These are phyloP conservation scores for Epinephelus coioides DNA, from an alignment of 2,797 vertebrate species.

Conservation along the genomic window DNA sequence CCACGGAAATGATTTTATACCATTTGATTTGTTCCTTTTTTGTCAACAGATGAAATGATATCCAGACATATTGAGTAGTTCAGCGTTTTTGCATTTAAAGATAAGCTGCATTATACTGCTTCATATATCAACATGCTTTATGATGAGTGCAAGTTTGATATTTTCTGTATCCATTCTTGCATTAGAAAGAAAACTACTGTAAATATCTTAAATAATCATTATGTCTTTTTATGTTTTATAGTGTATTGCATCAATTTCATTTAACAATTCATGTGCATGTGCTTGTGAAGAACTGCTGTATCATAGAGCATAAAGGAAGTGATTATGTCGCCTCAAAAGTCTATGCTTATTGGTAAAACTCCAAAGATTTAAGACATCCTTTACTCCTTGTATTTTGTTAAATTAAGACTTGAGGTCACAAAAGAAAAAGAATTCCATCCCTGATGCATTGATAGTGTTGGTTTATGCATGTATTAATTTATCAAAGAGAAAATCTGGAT, in stretches of 20 bases:
- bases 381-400: too few species aligned
- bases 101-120: background rate
- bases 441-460: background rate
- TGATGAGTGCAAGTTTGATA: background rate
- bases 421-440: accelerated
- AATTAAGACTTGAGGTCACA: background rate
- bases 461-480: background rate
- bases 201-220: background rate
- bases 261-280: background rate
- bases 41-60: constrained; percentile 36
- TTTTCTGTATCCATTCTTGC: background rate
- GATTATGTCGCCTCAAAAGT: background rate
- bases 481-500: background rate
- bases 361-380: background rate
- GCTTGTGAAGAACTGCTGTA: background rate
- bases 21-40: constrained; percentile 30
- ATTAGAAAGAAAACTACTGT: background rate
- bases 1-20: constrained; percentile 12
- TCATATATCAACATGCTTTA: background rate
- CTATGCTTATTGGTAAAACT: background rate
- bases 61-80: constrained; percentile 14
- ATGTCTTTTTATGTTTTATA: background rate
- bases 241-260: background rate
- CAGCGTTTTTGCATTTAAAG: background rate
- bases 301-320: background rate